These are phyloP conservation scores for Scylla paramamosain DNA, from an alignment of 1,140 invertebrate genomes.

Conservation along the genomic window DNA sequence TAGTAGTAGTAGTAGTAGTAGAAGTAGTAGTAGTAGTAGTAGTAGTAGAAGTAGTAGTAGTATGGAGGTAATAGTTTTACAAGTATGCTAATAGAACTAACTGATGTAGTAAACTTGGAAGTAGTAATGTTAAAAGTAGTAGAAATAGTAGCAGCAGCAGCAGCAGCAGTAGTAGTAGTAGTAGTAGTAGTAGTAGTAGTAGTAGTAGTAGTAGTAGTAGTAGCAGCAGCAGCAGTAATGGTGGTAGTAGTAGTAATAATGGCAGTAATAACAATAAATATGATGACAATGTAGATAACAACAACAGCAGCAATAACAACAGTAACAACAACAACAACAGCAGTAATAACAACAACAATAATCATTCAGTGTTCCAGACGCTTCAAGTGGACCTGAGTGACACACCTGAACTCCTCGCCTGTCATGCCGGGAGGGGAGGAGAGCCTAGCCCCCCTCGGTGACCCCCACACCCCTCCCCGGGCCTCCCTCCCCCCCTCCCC, in stretches of 20 bases:
- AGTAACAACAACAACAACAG: background rate
- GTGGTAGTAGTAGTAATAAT: background rate
- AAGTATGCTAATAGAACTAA: no score
- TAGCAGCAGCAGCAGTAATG: no score
- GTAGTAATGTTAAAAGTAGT: no score
- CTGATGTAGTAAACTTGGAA: no score
- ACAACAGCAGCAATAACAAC: background rate
- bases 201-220: no score
- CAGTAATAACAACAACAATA: background rate
- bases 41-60: no score
- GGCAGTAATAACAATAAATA: background rate
- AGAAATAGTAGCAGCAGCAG: no score
- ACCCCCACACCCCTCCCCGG: background rate
- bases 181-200: no score
- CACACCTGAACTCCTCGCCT: background rate
- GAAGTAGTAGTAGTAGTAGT: no score
- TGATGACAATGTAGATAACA: background rate
- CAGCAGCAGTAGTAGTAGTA: no score
- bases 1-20: no score
- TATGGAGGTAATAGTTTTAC: no score
- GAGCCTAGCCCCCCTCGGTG: background rate
- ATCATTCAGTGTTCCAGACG: slow-evolving; percentile 10
- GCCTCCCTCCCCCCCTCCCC: background rate
- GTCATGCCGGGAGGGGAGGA: background rate
- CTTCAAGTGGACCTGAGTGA: slow-evolving; percentile 11